Percentiles rank a stretch among this genome's conserved stretches.
Conservation (phyloP, 2,888 invertebrate genomes). For the Sphaerophoria rueppellii region DNA sequence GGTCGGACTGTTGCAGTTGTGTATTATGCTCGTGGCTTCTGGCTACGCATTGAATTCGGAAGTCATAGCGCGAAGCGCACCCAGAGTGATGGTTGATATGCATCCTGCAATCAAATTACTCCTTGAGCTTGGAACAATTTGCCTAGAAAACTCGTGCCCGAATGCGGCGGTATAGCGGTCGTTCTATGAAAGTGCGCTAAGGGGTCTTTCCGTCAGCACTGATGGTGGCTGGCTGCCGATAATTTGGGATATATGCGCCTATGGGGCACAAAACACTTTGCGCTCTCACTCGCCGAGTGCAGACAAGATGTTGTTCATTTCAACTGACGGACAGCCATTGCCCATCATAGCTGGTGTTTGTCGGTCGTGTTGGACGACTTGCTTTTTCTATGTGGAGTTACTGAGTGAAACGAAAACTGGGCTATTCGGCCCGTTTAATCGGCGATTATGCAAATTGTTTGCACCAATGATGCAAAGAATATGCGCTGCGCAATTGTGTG, state of each 20-base stretch:
- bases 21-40: slow-evolving; percentile 41
- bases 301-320: slow-evolving; percentile 64
- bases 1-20: slow-evolving; percentile 1
- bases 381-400: slow-evolving; percentile 14
- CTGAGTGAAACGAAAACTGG: slow-evolving; percentile 60
- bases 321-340: slow-evolving; percentile 22
- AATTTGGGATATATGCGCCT: slow-evolving; percentile 51
- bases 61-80: slow-evolving; percentile 56
- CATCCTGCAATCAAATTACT: slow-evolving; percentile 54
- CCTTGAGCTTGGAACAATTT: slow-evolving; percentile 56
- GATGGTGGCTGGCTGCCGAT: slow-evolving; percentile 54
- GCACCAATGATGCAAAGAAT: slow-evolving; percentile 68
- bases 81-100: slow-evolving; percentile 31
- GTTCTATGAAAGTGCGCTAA: slow-evolving; percentile 52
- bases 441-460: slow-evolving; percentile 73
- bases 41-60: slow-evolving; percentile 72
- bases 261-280: slow-evolving; percentile 36
- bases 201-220: slow-evolving; percentile 34
- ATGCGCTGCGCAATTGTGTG: neutral
- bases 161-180: slow-evolving; percentile 50
- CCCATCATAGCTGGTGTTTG: neutral
- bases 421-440: slow-evolving; percentile 70
- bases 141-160: slow-evolving; percentile 61
- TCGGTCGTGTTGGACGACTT: neutral
- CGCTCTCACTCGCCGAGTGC: slow-evolving; percentile 31